phyloP scores from a whole-genome alignment of 2,888 invertebrate genomes.

The Agrypnus murinus region DNA sequence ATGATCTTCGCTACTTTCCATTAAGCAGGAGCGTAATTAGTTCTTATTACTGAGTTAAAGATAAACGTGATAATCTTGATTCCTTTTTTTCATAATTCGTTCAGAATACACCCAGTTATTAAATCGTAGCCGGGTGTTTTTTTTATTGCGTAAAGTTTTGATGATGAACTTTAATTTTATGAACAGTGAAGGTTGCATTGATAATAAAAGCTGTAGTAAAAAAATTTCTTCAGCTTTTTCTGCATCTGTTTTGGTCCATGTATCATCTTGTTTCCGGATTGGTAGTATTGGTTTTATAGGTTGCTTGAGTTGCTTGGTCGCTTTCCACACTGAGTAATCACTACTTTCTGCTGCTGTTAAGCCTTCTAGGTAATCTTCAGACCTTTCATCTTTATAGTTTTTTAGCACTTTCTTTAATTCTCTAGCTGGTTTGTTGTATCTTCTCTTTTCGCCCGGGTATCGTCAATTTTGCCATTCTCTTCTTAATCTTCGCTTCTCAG shows the following conservation, averaged over 20 bases:
- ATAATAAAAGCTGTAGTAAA: neutral
- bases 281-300: too few species aligned
- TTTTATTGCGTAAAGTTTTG: too few species aligned
- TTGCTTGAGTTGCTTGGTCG: slow-evolving; percentile 1
- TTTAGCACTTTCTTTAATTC: neutral
- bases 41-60: neutral
- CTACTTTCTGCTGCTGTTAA: too few species aligned
- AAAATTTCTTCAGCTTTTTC: slow-evolving; percentile 1
- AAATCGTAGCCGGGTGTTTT: neutral
- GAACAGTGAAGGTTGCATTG: neutral
- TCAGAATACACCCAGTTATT: neutral
- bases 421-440: too few species aligned
- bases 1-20: slow-evolving; percentile 20
- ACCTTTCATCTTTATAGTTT: neutral
- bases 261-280: neutral
- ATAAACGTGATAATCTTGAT: slow-evolving; percentile 1
- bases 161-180: neutral
- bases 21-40: neutral
- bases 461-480: too few species aligned
- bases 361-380: neutral
- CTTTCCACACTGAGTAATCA: neutral
- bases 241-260: neutral
- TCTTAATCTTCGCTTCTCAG: neutral
- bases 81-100: neutral
- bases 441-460: neutral